These are phyloP conservation scores for Neogale vison DNA, from an alignment of 2,113 vertebrate genomes.

Conservation along the genomic window DNA sequence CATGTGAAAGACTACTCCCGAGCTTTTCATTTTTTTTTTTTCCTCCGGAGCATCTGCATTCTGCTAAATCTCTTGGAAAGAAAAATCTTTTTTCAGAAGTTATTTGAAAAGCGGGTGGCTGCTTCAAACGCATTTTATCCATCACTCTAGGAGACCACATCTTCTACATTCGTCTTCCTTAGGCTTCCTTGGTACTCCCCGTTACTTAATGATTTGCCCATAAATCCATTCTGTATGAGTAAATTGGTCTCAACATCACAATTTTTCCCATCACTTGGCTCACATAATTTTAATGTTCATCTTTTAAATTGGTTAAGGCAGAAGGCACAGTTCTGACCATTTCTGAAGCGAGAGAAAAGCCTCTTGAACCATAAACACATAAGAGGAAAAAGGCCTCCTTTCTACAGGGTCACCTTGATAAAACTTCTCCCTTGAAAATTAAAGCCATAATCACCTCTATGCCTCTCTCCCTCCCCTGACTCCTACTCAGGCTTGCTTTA, in stretches of 20 bases:
- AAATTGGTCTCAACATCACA: slow-evolving; percentile 73
- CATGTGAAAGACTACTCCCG: background rate
- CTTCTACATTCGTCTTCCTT: slow-evolving; percentile 65
- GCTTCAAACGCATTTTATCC: slow-evolving; percentile 14
- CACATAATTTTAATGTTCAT: slow-evolving; percentile 75
- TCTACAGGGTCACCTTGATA: slow-evolving; percentile 54
- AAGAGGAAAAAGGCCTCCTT: slow-evolving; percentile 5
- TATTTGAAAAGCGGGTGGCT: slow-evolving; percentile 37
- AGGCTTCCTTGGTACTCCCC: slow-evolving; percentile 42
- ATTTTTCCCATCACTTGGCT: slow-evolving; percentile 74
- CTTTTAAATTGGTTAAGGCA: slow-evolving; percentile 72
- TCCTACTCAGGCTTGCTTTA: slow-evolving; percentile 1
- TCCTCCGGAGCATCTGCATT: slow-evolving; percentile 3
- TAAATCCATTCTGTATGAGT: slow-evolving; percentile 68
- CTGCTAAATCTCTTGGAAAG: background rate
- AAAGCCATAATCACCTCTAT: background rate
- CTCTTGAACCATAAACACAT: slow-evolving; percentile 1
- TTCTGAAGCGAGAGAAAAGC: slow-evolving; percentile 57
- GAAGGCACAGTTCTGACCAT: slow-evolving; percentile 51
- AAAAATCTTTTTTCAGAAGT: background rate
- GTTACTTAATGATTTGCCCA: slow-evolving; percentile 67
- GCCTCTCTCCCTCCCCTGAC: background rate
- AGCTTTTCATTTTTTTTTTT: background rate
- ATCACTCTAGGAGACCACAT: background rate
- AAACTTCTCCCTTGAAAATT: slow-evolving; percentile 43